phyloP scores from a whole-genome alignment of 2,797 vertebrate species.

The Anguilla anguilla region DNA sequence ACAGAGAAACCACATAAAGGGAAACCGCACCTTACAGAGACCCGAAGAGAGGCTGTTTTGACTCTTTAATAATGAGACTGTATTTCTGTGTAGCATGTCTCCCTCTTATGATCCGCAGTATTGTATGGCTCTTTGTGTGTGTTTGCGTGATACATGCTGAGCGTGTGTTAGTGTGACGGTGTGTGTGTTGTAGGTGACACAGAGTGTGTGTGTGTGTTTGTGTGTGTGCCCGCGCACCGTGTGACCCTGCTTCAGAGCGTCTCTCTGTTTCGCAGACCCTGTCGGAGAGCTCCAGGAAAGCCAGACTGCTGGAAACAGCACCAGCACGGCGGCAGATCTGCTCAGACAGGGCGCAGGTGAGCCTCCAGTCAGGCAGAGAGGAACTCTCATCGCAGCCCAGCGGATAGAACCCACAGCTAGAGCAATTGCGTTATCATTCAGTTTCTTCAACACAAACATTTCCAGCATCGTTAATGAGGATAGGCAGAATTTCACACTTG shows the following conservation, averaged over 20 bases:
- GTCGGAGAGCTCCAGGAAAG: conserved; percentile 78
- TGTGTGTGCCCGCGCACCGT: background rate
- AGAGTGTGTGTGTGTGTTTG: background rate
- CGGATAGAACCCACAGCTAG: conserved; percentile 5
- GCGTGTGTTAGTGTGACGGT: no score
- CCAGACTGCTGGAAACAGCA: conserved; percentile 72
- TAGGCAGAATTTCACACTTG: no score
- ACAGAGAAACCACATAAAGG: no score
- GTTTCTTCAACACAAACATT: background rate
- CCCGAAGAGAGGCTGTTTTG: background rate
- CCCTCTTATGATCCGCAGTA: background rate
- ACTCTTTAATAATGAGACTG: background rate
- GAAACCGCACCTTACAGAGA: background rate
- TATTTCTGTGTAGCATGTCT: background rate
- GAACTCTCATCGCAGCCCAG: conserved; percentile 17
- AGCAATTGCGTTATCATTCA: conserved; percentile 2
- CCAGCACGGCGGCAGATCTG: conserved; percentile 87
- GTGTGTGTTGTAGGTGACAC: background rate
- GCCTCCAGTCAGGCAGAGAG: conserved; percentile 41
- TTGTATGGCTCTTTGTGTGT: background rate
- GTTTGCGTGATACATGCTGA: background rate
- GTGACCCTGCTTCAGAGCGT: conserved; percentile 27
- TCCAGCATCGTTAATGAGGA: background rate
- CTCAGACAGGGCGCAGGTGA: conserved; percentile 89
- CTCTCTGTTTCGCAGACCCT: conserved; percentile 70